These are phyloP conservation scores for Corythornis vintsioides DNA, from an alignment of 2,113 vertebrate genomes.

Conservation along the genomic window DNA sequence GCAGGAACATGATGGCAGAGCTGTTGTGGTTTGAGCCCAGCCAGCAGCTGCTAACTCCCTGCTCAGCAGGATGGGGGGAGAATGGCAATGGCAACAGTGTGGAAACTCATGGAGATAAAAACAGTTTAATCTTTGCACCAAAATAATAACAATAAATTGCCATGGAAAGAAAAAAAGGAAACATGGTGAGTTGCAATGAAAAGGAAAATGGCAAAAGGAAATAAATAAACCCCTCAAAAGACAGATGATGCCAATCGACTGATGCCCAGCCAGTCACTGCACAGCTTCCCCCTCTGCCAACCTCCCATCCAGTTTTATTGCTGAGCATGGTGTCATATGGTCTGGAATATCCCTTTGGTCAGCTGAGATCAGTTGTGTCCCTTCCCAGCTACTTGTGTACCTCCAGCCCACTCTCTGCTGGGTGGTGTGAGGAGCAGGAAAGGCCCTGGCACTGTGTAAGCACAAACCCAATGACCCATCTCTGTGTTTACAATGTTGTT, in stretches of 20 bases:
- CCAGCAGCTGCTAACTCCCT: accelerated
- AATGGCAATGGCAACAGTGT: background rate
- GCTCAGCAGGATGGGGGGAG: background rate
- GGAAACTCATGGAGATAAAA: background rate
- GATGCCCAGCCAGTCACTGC: background rate
- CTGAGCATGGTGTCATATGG: background rate
- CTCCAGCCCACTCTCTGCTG: background rate
- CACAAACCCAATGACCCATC: background rate
- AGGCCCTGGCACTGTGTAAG: background rate
- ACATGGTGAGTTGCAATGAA: background rate
- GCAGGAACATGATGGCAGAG: background rate
- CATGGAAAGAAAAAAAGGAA: background rate
- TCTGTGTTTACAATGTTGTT: background rate
- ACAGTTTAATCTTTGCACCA: background rate
- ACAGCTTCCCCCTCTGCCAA: background rate
- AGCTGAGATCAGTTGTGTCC: background rate
- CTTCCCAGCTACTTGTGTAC: background rate
- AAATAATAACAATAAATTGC: background rate
- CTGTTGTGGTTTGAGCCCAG: background rate
- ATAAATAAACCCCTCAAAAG: background rate
- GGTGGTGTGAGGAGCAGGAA: background rate
- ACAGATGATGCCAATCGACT: background rate
- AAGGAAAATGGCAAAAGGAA: background rate
- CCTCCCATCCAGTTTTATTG: background rate
- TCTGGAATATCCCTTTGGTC: background rate